Percentiles rank a stretch among this genome's conserved stretches.
These are phyloP conservation scores for Clarias laeviceps DNA, from an alignment of 2,797 vertebrate genomes.

Conservation along the genomic window DNA sequence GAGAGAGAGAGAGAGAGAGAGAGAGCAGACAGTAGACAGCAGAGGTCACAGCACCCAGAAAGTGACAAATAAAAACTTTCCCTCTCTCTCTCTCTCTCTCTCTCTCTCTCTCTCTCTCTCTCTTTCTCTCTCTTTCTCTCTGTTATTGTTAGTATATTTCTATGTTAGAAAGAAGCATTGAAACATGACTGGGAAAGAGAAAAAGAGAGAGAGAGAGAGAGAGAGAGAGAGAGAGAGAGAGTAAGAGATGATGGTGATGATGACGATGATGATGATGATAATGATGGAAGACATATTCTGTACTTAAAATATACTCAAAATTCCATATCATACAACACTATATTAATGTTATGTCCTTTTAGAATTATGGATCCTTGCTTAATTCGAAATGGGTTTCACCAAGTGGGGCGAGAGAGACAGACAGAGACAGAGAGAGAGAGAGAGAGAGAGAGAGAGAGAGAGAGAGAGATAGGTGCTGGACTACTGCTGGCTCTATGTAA, in stretches of 20 bases:
- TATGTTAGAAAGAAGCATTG: slow-evolving; percentile 9
- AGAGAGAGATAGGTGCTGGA: neutral
- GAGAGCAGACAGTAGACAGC: slow-evolving; percentile 26
- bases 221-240: neutral
- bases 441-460: neutral
- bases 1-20: neutral
- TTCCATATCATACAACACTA: neutral
- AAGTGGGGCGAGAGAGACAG: neutral
- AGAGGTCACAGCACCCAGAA: slow-evolving; percentile 29
- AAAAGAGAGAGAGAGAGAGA: neutral
- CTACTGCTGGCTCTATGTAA: slow-evolving; percentile 34
- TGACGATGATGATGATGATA: neutral
- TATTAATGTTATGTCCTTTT: neutral
- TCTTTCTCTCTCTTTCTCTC: neutral
- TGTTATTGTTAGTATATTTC: slow-evolving; percentile 25
- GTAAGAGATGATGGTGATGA: neutral
- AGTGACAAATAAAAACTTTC: slow-evolving; percentile 29
- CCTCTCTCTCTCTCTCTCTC: neutral
- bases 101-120: neutral
- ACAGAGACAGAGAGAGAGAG: neutral
- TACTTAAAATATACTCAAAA: neutral
- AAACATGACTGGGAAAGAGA: neutral
- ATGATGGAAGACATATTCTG: neutral
- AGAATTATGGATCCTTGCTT: neutral
- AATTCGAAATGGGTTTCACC: neutral